Evolutionary conservation across 2,888 invertebrate genomes (phyloP).

Genomic region (Aspidiotus rigidus): DNA sequence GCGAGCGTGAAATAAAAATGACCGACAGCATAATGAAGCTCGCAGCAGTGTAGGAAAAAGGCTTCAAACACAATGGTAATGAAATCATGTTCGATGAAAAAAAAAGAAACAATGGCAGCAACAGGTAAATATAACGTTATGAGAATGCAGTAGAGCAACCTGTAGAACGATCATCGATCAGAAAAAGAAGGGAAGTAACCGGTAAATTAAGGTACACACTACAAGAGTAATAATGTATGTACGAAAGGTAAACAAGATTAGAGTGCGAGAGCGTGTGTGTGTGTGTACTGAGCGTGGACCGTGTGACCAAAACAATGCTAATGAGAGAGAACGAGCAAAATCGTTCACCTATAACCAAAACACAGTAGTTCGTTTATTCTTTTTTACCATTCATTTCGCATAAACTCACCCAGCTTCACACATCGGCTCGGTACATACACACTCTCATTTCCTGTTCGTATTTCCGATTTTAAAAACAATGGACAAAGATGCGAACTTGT

Average conservation of each 20-base stretch:
- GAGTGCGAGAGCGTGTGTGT: background rate
- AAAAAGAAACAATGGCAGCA: background rate
- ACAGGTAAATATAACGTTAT: background rate
- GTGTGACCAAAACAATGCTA: constrained; percentile 2
- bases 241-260: too few relatives aligned
- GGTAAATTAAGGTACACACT: background rate
- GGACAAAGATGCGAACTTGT: too few relatives aligned
- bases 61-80: background rate
- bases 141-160: background rate
- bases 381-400: too few relatives aligned
- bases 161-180: constrained; percentile 2
- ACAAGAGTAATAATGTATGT: background rate
- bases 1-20: constrained; percentile 1
- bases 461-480: too few relatives aligned
- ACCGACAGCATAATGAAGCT: constrained; percentile 2
- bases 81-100: background rate
- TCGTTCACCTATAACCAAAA: background rate
- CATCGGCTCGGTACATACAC: too few relatives aligned
- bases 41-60: background rate
- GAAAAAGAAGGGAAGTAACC: constrained; percentile 2
- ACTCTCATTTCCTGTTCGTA: too few relatives aligned
- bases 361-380: too few relatives aligned
- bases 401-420: too few relatives aligned
- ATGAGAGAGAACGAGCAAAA: background rate
- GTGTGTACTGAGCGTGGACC: background rate